These are phyloP conservation scores for Himalopsyche anomala DNA, from an alignment of 2,888 invertebrate genomes.

Conservation along the genomic window DNA sequence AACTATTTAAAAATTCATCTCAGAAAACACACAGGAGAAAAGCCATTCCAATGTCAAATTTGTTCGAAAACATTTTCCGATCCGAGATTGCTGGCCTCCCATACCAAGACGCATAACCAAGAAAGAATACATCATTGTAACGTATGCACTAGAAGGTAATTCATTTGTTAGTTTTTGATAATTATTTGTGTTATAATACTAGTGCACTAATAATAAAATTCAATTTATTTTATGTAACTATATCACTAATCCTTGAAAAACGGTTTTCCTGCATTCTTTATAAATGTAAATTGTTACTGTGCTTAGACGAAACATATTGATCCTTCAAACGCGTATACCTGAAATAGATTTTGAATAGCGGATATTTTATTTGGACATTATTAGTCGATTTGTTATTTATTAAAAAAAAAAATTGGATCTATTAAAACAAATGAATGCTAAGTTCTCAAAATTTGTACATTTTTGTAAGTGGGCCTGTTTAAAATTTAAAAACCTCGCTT, in stretches of 20 bases:
- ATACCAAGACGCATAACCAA: constrained; percentile 56
- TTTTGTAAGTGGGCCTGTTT: not conserved
- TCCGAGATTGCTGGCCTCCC: constrained; percentile 57
- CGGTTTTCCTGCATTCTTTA: no score
- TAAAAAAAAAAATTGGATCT: not conserved
- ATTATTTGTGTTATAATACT: not conserved
- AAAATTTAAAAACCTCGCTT: no score
- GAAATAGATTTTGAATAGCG: no score
- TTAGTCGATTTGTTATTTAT: constrained; percentile 11
- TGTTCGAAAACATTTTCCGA: constrained; percentile 62
- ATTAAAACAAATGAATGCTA: not conserved
- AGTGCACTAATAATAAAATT: no score
- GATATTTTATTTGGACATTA: no score
- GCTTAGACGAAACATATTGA: no score
- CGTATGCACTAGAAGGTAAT: constrained; percentile 61
- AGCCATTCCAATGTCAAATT: constrained; percentile 55
- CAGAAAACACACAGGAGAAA: constrained; percentile 61
- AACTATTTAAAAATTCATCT: constrained; percentile 57
- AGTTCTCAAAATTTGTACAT: not conserved
- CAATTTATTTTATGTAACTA: no score
- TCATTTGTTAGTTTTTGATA: not conserved
- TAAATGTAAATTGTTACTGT: no score
- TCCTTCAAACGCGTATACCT: no score
- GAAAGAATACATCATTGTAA: constrained; percentile 60
- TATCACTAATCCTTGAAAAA: no score